Conservation (phyloP, 2,888 invertebrate species). For the Acanthosepion lycidas region DNA sequence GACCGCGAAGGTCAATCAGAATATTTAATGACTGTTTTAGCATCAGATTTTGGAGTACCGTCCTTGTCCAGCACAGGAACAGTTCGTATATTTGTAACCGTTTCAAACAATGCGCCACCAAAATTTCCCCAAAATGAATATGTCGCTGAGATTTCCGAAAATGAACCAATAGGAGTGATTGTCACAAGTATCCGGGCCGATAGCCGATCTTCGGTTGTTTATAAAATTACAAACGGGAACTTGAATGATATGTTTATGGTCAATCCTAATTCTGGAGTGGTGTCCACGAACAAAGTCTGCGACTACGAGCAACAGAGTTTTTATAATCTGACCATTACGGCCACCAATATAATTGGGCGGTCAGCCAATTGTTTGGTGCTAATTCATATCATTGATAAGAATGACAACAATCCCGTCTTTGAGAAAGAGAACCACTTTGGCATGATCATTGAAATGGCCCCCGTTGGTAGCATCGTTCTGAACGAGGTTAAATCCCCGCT, state of each 20-base stretch:
- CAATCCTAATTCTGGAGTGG: slow-evolving; percentile 86
- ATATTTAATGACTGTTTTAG: slow-evolving; percentile 90
- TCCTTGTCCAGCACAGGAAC: slow-evolving; percentile 85
- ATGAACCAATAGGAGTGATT: slow-evolving; percentile 61
- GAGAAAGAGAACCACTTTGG: slow-evolving; percentile 89
- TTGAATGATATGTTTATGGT: slow-evolving; percentile 85
- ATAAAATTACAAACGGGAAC: slow-evolving; percentile 89
- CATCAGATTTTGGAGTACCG: slow-evolving; percentile 87
- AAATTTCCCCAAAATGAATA: slow-evolving; percentile 78
- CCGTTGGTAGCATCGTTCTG: slow-evolving; percentile 83
- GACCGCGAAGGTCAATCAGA: slow-evolving; percentile 76
- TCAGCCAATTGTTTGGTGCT: slow-evolving; percentile 83
- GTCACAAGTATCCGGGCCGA: slow-evolving; percentile 64
- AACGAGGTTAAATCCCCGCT: slow-evolving; percentile 81
- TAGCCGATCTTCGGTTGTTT: slow-evolving; percentile 69
- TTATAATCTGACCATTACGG: slow-evolving; percentile 88
- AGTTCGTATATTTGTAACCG: slow-evolving; percentile 89
- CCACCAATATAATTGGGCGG: slow-evolving; percentile 88
- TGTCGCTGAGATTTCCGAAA: slow-evolving; percentile 67
- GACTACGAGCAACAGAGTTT: slow-evolving; percentile 87
- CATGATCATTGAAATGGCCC: slow-evolving; percentile 80
- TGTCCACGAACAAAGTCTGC: slow-evolving; percentile 81
- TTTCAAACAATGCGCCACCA: slow-evolving; percentile 96
- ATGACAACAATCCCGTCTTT: slow-evolving; percentile 81
- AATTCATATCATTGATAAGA: slow-evolving; percentile 90